phyloP scores from a whole-genome alignment of 2,797 vertebrate genomes.

The Liparis tanakae region DNA sequence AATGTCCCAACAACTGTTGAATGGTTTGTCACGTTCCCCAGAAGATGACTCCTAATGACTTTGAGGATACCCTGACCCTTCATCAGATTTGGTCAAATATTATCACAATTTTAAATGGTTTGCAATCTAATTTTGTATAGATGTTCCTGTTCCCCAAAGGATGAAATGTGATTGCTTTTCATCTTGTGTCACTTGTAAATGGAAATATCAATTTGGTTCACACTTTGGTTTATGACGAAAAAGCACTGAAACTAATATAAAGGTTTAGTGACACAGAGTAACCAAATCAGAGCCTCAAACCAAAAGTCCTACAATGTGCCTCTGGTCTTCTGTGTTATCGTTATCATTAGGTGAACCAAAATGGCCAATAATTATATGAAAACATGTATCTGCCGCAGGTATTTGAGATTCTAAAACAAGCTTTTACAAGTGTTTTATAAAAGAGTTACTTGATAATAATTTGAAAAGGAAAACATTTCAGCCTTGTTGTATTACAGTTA shows the following conservation, averaged over 20 bases:
- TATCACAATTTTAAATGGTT: background rate
- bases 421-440: background rate
- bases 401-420: background rate
- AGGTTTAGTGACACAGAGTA: background rate
- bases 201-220: background rate
- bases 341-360: background rate
- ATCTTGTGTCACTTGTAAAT: background rate
- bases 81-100: background rate
- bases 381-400: fast-evolving
- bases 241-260: background rate
- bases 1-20: conserved; percentile 2
- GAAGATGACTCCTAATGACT: background rate
- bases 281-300: background rate
- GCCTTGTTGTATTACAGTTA: background rate
- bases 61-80: background rate
- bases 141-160: background rate
- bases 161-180: background rate
- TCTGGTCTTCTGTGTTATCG: background rate
- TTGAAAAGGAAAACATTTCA: conserved; percentile 1
- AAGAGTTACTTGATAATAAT: background rate
- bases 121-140: background rate
- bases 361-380: background rate
- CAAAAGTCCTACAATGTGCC: background rate
- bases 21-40: background rate
- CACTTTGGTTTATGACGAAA: background rate